phyloP scores from a whole-genome alignment of 2,797 vertebrate species.

The Enteromius radiatus region DNA sequence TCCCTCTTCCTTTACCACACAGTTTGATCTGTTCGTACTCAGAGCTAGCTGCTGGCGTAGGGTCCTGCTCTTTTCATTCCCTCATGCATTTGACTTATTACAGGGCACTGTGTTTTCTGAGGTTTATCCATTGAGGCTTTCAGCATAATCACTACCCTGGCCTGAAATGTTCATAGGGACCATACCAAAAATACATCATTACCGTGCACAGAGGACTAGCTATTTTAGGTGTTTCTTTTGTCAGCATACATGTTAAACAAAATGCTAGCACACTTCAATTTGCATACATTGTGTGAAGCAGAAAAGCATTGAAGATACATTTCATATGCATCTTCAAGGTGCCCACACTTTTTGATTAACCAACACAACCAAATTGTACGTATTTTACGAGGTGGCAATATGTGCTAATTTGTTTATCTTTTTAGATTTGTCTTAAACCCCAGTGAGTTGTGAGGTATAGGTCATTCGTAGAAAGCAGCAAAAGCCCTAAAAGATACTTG shows the following conservation, averaged over 20 bases:
- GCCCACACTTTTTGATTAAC: no score
- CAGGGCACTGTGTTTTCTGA: slow-evolving; percentile 40
- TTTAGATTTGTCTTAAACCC: no score
- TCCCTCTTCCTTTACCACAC: slow-evolving; percentile 61
- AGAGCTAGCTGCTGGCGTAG: slow-evolving; percentile 53
- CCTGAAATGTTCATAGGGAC: slow-evolving; percentile 4
- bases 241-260: slow-evolving; percentile 2
- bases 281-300: not conserved
- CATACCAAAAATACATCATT: slow-evolving; percentile 31
- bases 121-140: slow-evolving; percentile 45
- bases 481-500: slow-evolving; percentile 58
- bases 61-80: slow-evolving; percentile 42
- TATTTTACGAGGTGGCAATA: no score
- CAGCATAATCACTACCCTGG: slow-evolving; percentile 37
- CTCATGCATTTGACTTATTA: slow-evolving; percentile 50
- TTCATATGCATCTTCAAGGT: not conserved
- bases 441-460: no score
- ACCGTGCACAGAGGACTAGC: not conserved
- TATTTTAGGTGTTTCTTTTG: slow-evolving; percentile 12
- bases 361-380: no score
- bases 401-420: no score
- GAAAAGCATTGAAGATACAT: not conserved
- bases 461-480: not conserved
- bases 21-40: slow-evolving; percentile 63
- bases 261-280: not conserved